A percentile compares a stretch with the other conserved stretches of the same genome.
Evolutionary conservation across 2,888 invertebrate genomes (phyloP).

Genomic region (Parelbella ahira): DNA sequence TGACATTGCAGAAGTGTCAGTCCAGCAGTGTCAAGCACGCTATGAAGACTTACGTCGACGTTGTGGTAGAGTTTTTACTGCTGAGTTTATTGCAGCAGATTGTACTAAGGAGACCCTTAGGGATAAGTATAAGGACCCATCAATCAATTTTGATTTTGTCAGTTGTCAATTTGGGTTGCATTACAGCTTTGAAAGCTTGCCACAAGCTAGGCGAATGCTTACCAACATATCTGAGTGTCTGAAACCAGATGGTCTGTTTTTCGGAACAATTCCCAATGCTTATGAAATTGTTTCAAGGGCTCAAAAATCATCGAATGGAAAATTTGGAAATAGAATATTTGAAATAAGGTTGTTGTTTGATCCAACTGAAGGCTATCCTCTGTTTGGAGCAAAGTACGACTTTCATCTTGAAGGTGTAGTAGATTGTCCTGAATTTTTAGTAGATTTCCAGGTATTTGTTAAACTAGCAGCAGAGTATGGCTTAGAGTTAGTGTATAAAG

Average conservation of each 20-base stretch:
- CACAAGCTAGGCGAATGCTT: constrained; percentile 95
- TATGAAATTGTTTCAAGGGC: constrained; percentile 92
- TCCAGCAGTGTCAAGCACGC: constrained; percentile 93
- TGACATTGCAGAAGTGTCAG: constrained; percentile 95
- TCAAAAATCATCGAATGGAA: constrained; percentile 75
- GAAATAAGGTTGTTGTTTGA: constrained; percentile 86
- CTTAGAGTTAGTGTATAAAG: constrained; percentile 84
- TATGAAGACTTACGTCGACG: constrained; percentile 85
- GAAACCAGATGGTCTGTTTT: constrained; percentile 94
- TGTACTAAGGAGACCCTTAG: constrained; percentile 91
- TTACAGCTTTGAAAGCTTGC: constrained; percentile 94
- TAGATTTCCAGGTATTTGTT: constrained; percentile 92
- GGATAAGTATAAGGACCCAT: constrained; percentile 88
- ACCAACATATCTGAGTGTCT: constrained; percentile 95
- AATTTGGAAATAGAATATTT: constrained; percentile 90
- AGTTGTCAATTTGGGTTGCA: constrained; percentile 99
- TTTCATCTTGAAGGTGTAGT: constrained; percentile 98
- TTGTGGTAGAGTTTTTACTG: constrained; percentile 82
- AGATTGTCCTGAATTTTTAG: constrained; percentile 98
- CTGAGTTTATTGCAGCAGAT: constrained; percentile 96
- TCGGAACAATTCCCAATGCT: constrained; percentile 98
- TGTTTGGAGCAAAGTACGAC: constrained; percentile 98
- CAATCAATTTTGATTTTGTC: constrained; percentile 91
- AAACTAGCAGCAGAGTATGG: constrained; percentile 87
- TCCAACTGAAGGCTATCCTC: constrained; percentile 82